Conservation (phyloP, 1,140 invertebrate genomes). For the Neotoxoptera formosana region DNA sequence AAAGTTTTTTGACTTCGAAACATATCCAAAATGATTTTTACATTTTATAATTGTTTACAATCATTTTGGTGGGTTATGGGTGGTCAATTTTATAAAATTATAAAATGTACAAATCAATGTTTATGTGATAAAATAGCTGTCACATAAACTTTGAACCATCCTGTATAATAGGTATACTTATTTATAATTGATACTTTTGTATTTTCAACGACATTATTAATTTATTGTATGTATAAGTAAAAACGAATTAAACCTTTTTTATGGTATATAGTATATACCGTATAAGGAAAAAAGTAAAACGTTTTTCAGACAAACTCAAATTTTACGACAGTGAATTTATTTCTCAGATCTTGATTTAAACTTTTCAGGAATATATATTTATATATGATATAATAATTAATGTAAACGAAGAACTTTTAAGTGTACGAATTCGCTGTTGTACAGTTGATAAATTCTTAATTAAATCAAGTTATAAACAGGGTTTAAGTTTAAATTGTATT, state of each 20-base stretch:
- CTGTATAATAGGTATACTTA: no score
- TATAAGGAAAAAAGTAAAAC: not conserved
- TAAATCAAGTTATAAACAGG: not conserved
- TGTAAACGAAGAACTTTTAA: not conserved
- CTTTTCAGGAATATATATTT: not conserved
- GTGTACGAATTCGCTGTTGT: not conserved
- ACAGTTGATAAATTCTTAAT: constrained; percentile 8
- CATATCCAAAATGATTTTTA: no score
- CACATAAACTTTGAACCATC: no score
- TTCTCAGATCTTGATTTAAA: not conserved
- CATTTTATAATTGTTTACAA: no score
- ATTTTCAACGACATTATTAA: not conserved
- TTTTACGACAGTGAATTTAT: not conserved
- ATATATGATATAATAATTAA: not conserved
- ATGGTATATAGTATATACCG: not conserved
- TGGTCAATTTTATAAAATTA: no score
- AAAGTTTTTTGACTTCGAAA: no score
- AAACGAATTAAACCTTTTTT: not conserved
- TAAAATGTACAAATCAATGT: no score
- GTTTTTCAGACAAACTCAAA: not conserved
- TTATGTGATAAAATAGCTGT: no score
- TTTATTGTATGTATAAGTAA: not conserved
- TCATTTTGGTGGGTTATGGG: no score
- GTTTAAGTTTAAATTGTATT: not conserved
- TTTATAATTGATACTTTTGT: not conserved